phyloP scores from a whole-genome alignment of 2,888 invertebrate genomes.

The Choristoneura rosaceana region DNA sequence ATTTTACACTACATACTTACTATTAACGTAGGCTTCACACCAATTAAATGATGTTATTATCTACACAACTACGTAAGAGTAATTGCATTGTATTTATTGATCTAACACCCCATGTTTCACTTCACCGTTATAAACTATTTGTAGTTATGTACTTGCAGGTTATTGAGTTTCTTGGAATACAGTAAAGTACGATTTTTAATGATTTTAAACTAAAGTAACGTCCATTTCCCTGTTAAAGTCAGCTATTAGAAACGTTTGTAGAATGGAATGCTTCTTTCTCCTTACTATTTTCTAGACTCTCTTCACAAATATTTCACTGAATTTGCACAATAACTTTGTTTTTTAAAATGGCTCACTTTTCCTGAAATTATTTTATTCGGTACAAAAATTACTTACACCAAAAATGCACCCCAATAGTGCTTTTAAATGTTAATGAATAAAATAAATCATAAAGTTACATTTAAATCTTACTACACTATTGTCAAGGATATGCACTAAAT shows the following conservation, averaged over 20 bases:
- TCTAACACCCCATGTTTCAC: conserved; percentile 44
- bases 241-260: conserved; percentile 82
- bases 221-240: conserved; percentile 86
- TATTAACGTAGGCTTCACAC: conserved; percentile 21
- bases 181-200: conserved; percentile 61
- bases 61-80: conserved; percentile 4
- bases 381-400: conserved; percentile 62
- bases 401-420: conserved; percentile 74
- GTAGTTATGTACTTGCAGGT: conserved; percentile 61
- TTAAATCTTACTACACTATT: conserved; percentile 63
- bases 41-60: conserved; percentile 9
- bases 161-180: conserved; percentile 57
- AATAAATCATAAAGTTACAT: conserved; percentile 53
- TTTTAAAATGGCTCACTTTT: conserved; percentile 85
- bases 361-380: conserved; percentile 68
- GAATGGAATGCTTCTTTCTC: conserved; percentile 85
- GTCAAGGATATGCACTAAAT: conserved; percentile 69
- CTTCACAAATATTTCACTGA: conserved; percentile 83
- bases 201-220: conserved; percentile 68
- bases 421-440: conserved; percentile 63
- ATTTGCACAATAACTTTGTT: conserved; percentile 82
- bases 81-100: conserved; percentile 33
- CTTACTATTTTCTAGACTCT: conserved; percentile 80
- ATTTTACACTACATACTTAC: conserved; percentile 9
- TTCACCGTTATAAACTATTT: conserved; percentile 53